Evolutionary conservation across 2,797 vertebrate genomes (phyloP).

Genomic region (Gallinago stenura): DNA sequence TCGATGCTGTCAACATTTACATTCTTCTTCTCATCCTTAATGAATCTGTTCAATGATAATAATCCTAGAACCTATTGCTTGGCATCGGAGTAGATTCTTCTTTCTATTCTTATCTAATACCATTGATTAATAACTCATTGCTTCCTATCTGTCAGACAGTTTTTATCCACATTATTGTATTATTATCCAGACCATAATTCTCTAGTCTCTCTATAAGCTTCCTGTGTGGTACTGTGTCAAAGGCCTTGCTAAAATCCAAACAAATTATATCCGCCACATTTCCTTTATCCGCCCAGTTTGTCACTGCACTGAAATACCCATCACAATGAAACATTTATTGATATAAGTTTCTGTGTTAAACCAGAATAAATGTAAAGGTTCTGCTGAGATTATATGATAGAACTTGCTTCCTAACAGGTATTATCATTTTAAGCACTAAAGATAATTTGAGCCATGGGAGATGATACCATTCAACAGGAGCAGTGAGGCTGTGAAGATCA

Average conservation of each 20-base stretch:
- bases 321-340: slow-evolving; percentile 68
- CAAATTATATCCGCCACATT: slow-evolving; percentile 67
- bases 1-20: slow-evolving; percentile 44
- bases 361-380: slow-evolving; percentile 65
- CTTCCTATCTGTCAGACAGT: slow-evolving; percentile 53
- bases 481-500: slow-evolving; percentile 57
- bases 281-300: slow-evolving; percentile 70
- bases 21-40: slow-evolving; percentile 10
- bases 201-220: slow-evolving; percentile 56
- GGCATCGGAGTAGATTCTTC: slow-evolving; percentile 6
- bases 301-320: slow-evolving; percentile 55
- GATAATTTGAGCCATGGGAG: slow-evolving; percentile 76
- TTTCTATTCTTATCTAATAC: slow-evolving; percentile 54
- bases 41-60: slow-evolving; percentile 31
- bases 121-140: slow-evolving; percentile 71
- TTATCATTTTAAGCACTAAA: slow-evolving; percentile 74
- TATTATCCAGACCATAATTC: slow-evolving; percentile 51
- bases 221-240: slow-evolving; percentile 65
- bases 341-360: slow-evolving; percentile 69
- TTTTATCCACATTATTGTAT: slow-evolving; percentile 61
- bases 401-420: slow-evolving; percentile 70
- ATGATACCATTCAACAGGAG: slow-evolving; percentile 70
- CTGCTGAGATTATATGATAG: slow-evolving; percentile 68
- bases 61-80: slow-evolving; percentile 10
- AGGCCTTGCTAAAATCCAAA: slow-evolving; percentile 76